phyloP scores from a whole-genome alignment of 2,113 vertebrate genomes.

The Macaca fascicularis region T2T-MFA8v1.1 NC_088384.1:72812501-72813000 shows the following conservation, averaged over 20 bases:
- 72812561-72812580: not conserved
- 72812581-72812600: not conserved
- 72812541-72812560: not conserved
- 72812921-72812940: constrained; percentile 29
- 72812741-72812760: not conserved
- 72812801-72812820: not conserved
- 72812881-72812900: not conserved
- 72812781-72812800: not conserved
- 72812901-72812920: not conserved
- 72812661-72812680: not conserved
- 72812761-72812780: not conserved
- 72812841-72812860: not conserved
- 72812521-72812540: not conserved
- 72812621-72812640: not conserved
- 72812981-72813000: constrained; percentile 45
- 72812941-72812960: constrained; percentile 47
- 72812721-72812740: not conserved
- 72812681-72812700: not conserved
- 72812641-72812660: not conserved
- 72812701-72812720: not conserved
- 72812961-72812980: constrained; percentile 26
- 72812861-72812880: not conserved
- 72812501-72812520: not conserved
- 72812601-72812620: not conserved
- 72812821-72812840: not conserved